Base-by-base conservation (phyloP, 2,888 invertebrate genomes). In the Pterostichus niger region DNA sequence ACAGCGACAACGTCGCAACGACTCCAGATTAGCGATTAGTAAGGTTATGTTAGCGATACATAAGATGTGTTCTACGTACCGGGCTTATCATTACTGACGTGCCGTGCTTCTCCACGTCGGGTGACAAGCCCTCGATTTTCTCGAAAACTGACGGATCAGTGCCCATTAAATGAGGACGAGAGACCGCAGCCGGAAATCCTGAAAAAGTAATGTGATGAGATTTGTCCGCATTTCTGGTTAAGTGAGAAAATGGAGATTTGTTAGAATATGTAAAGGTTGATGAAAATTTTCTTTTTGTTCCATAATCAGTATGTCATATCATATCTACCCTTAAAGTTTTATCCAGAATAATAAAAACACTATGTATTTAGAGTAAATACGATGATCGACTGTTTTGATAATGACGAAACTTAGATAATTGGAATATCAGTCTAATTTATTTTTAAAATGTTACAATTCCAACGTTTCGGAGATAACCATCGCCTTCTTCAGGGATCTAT, bases 181-280 rank as follows among this genome's bases (percentile, higher is more conserved):
- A 96, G 33, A 96, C 87, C 0, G 93, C 92, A 0, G 96, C 93
- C 0, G 96, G 96, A 79, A 96, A 94, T 86, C 93, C 94, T 94
- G 49, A 56, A 82, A 15, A 40, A 3, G 40, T 9, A 40, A 40
- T 6, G 40, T 40, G 40, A 5, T 40, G 40, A 40, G n/a, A 33
- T 13, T 44, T 68, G 11, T 9, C 4, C 7, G 15, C n/a, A 52
- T 6, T 35, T 35, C 35, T 6, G 35, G 35, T 3, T 35, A 35
- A 6, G 35, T 40, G 40, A 49, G 3, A 40, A 9, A 40, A 9
- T 5, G 40, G 40, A 24, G 24, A 24, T 9, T 7, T 40, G 0
- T 6, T 6, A 40, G 40, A 40, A 40, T 40, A 40, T 2, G 40
- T 40, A 40, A 40, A 9, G 40, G 40, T 40, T 40, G 40, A 40